Conservation (phyloP, 2,113 vertebrate species). For the Hippocampus mohnikei region DNA sequence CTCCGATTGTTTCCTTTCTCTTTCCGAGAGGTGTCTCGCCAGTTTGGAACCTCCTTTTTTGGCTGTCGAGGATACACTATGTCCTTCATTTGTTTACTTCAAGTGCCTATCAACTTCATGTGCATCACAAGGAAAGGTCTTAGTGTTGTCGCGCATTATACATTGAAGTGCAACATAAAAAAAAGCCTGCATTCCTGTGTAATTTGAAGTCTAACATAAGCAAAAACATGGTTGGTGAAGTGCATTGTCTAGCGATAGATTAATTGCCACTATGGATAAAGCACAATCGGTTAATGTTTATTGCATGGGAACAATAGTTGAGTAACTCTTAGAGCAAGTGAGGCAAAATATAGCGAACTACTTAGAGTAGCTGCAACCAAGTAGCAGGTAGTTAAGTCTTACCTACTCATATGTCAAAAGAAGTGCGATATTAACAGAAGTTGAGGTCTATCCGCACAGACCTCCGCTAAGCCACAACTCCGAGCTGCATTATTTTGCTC, state of each 20-base stretch:
- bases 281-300: background rate
- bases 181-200: background rate
- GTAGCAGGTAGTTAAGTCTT: background rate
- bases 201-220: background rate
- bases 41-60: slow-evolving; percentile 45
- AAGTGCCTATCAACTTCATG: background rate
- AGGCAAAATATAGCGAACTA: background rate
- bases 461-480: background rate
- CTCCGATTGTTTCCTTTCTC: slow-evolving; percentile 52
- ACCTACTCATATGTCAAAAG: background rate
- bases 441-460: background rate
- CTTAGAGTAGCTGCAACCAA: background rate
- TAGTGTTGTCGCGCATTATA: background rate
- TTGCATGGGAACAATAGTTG: background rate
- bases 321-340: background rate
- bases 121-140: background rate
- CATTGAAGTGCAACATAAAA: background rate
- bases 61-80: slow-evolving; percentile 33
- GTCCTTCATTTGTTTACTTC: slow-evolving; percentile 30
- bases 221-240: background rate
- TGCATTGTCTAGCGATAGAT: background rate
- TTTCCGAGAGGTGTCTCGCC: slow-evolving; percentile 46
- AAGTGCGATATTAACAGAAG: background rate
- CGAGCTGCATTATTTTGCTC: background rate
- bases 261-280: background rate